These are phyloP conservation scores for Drosophila tanythrix DNA, from an alignment of 2,888 invertebrate genomes.

Conservation along the genomic window DNA sequence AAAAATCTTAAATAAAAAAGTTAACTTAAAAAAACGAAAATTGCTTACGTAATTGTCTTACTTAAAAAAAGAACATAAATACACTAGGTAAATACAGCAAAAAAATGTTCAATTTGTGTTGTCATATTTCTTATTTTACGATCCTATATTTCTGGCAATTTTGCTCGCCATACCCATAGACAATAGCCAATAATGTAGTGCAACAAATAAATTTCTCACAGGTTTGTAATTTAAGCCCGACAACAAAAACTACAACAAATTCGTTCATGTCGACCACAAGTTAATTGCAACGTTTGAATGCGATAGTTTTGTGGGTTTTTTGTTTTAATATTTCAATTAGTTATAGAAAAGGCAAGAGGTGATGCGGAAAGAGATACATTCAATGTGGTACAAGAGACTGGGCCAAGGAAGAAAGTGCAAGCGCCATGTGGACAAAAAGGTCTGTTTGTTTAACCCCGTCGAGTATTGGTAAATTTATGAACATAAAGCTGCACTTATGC, in stretches of 20 bases:
- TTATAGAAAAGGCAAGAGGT: constrained; percentile 23
- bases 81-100: background rate
- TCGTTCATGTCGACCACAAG: constrained; percentile 44
- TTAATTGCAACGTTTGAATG: constrained; percentile 63
- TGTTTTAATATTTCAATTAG: constrained; percentile 77
- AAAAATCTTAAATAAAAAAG: background rate
- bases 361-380: background rate
- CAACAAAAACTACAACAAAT: constrained; percentile 27
- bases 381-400: constrained; percentile 1
- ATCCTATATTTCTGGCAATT: background rate
- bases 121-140: constrained; percentile 1
- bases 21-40: background rate
- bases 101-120: background rate
- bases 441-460: constrained; percentile 73
- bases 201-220: constrained; percentile 51
- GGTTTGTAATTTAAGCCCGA: constrained; percentile 62
- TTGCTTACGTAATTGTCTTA: background rate
- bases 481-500: constrained; percentile 79
- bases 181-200: constrained; percentile 14
- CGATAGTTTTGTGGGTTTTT: constrained; percentile 64
- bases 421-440: constrained; percentile 50
- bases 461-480: constrained; percentile 76
- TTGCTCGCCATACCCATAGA: constrained; percentile 5
- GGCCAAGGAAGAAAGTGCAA: constrained; percentile 62
- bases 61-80: background rate